phyloP scores from a whole-genome alignment of 2,113 vertebrate species.

The Gallinago jamesoni region DNA sequence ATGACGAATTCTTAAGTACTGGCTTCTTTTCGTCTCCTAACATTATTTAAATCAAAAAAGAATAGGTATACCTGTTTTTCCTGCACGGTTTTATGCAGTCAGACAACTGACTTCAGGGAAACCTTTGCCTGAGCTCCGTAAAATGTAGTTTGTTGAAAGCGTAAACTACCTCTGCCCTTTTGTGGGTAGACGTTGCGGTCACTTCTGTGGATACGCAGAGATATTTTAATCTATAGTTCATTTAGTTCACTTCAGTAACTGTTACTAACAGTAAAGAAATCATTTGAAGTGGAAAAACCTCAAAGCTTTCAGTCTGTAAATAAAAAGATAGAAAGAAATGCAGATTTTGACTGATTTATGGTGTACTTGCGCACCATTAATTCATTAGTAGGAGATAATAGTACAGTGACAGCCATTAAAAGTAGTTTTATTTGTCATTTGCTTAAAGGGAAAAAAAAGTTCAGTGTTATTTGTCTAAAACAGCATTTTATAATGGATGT shows the following conservation, averaged over 20 bases:
- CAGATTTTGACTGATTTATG: not conserved
- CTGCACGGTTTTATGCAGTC: not conserved
- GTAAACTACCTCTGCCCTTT: not conserved
- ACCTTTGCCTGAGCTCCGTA: not conserved
- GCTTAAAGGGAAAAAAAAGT: not conserved
- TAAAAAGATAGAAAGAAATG: not conserved
- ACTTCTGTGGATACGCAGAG: not conserved
- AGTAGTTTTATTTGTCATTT: not conserved
- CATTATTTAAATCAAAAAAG: slow-evolving; percentile 13
- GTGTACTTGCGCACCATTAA: not conserved
- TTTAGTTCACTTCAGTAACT: not conserved
- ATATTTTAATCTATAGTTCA: not conserved
- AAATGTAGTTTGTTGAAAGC: not conserved
- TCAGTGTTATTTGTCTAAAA: not conserved
- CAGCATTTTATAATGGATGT: not conserved
- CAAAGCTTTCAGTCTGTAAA: not conserved
- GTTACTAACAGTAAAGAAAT: not conserved
- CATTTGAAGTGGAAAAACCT: not conserved
- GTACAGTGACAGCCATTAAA: not conserved
- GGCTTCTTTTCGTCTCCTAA: not conserved
- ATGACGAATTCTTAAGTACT: not conserved
- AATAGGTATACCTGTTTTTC: slow-evolving; percentile 27
- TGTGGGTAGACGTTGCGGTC: not conserved
- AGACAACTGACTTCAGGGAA: not conserved
- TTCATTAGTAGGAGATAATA: not conserved